Evolutionary conservation across 2,888 invertebrate genomes (phyloP).

Genomic region (Linyphia triangularis): DNA sequence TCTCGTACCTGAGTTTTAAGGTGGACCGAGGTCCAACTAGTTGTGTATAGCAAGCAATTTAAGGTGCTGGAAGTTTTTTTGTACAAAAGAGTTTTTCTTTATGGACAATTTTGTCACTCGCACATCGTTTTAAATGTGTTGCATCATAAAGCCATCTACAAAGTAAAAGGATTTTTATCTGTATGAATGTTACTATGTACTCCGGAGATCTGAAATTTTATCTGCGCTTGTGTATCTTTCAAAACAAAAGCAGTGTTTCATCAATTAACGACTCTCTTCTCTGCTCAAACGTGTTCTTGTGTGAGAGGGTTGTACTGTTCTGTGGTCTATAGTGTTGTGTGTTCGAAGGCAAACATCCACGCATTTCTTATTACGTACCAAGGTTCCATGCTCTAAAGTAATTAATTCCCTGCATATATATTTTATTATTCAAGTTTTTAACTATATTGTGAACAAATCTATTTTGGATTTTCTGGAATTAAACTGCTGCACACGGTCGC

Average conservation of each 20-base stretch:
- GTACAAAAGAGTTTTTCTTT: no score
- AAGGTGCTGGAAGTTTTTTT: constrained; percentile 47
- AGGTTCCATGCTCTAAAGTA: constrained; percentile 74
- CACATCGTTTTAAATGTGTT: constrained; percentile 72
- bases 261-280: constrained; percentile 66
- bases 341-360: constrained; percentile 23
- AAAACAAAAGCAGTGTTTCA: constrained; percentile 41
- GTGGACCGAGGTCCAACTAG: constrained; percentile 19
- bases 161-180: constrained; percentile 70
- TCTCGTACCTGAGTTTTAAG: constrained; percentile 47
- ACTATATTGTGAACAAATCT: constrained; percentile 75
- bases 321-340: constrained; percentile 67
- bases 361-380: constrained; percentile 64
- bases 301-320: constrained; percentile 65
- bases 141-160: constrained; percentile 68
- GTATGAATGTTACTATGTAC: constrained; percentile 74
- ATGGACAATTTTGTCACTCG: constrained; percentile 64
- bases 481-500: constrained; percentile 25
- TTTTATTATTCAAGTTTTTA: constrained; percentile 76
- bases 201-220: constrained; percentile 70
- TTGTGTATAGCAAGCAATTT: constrained; percentile 51
- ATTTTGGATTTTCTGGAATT: constrained; percentile 72
- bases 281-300: constrained; percentile 69
- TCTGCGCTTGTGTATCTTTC: constrained; percentile 43
- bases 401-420: constrained; percentile 75